Percentiles rank a stretch among this genome's conserved stretches.
These are phyloP conservation scores for Leptinotarsa texana DNA, from an alignment of 1,140 invertebrate species.

Conservation along the genomic window DNA sequence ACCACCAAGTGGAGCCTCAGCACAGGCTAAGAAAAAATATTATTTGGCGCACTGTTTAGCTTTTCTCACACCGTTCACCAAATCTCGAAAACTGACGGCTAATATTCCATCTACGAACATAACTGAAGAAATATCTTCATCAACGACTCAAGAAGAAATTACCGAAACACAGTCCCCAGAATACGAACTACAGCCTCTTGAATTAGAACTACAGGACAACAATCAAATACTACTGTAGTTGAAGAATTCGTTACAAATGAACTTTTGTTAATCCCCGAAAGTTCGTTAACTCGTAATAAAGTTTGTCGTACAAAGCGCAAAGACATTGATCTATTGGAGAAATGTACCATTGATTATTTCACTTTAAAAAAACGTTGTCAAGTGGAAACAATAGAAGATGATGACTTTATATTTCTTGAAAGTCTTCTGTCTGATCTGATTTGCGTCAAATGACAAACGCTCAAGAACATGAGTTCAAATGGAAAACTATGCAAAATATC, in stretches of 20 bases:
- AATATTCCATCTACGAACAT: slow-evolving; percentile 29
- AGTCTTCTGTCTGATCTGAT: slow-evolving; percentile 23
- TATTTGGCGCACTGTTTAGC: slow-evolving; percentile 27
- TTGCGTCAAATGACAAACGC: neutral
- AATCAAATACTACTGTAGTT: slow-evolving; percentile 23
- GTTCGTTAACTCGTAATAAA: slow-evolving; percentile 5
- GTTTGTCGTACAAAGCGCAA: slow-evolving; percentile 10
- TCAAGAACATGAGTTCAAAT: slow-evolving; percentile 18
- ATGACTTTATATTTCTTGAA: slow-evolving; percentile 20
- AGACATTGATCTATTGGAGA: slow-evolving; percentile 23
- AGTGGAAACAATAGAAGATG: slow-evolving; percentile 13
- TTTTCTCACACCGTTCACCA: slow-evolving; percentile 21
- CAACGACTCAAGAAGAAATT: slow-evolving; percentile 22
- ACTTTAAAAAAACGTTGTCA: slow-evolving; percentile 16
- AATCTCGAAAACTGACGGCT: slow-evolving; percentile 25
- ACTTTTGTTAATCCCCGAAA: slow-evolving; percentile 19
- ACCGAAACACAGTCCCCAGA: slow-evolving; percentile 24
- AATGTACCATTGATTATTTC: slow-evolving; percentile 26
- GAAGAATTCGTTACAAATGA: slow-evolving; percentile 30
- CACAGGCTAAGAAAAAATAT: slow-evolving; percentile 31
- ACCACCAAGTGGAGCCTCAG: slow-evolving; percentile 29
- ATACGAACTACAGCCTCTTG: slow-evolving; percentile 27
- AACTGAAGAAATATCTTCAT: slow-evolving; percentile 24
- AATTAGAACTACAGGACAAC: slow-evolving; percentile 30
- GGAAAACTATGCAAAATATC: too few relatives aligned